A percentile compares a stretch with the other conserved stretches of the same genome.
Evolutionary conservation across 1,140 invertebrate genomes (phyloP).

Genomic region (Polyergus mexicanus): DNA sequence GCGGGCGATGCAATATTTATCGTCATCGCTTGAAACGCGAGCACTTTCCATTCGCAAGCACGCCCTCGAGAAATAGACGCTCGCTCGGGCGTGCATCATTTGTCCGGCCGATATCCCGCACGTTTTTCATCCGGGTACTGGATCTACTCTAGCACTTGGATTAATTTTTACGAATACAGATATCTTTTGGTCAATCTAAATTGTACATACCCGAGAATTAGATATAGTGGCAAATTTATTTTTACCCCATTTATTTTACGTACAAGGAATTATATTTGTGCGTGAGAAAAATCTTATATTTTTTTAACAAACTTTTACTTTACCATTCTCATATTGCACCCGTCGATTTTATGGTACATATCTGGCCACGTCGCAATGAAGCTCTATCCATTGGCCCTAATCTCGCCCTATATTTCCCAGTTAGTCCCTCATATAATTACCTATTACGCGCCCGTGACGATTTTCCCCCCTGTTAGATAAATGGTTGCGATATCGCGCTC

Average conservation of each 20-base stretch:
- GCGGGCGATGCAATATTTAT: slow-evolving; percentile 73
- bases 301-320: background rate
- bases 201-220: background rate
- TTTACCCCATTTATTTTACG: background rate
- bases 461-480: slow-evolving; percentile 5
- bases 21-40: slow-evolving; percentile 41
- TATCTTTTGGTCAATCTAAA: background rate
- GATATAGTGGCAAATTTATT: background rate
- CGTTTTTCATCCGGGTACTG: background rate
- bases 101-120: slow-evolving; percentile 24
- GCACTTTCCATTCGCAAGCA: slow-evolving; percentile 48
- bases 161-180: slow-evolving; percentile 12
- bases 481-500: slow-evolving; percentile 11
- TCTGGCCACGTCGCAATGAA: slow-evolving; percentile 53
- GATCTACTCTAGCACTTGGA: background rate
- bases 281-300: background rate
- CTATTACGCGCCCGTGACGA: background rate
- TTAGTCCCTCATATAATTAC: slow-evolving; percentile 23
- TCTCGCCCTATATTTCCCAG: slow-evolving; percentile 50
- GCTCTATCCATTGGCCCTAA: slow-evolving; percentile 56
- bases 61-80: slow-evolving; percentile 27
- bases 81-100: slow-evolving; percentile 26
- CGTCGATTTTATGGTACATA: slow-evolving; percentile 52
- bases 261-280: too few relatives aligned
- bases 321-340: slow-evolving; percentile 8